Evolutionary conservation across 2,113 vertebrate species (phyloP).

Genomic region (Malaclemys terrapin): DNA sequence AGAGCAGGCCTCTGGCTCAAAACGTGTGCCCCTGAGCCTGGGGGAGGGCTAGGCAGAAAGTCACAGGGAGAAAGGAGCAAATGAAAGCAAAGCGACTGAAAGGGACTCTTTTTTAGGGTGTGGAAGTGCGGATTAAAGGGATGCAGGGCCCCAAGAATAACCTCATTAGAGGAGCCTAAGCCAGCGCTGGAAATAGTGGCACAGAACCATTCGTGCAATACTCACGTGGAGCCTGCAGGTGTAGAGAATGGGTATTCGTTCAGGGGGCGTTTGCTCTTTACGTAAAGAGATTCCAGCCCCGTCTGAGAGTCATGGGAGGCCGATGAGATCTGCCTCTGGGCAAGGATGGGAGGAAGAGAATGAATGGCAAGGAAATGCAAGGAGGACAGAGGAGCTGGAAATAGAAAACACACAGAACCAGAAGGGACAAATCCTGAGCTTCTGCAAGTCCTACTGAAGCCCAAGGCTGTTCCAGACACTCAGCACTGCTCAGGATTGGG

Average conservation of each 20-base stretch:
- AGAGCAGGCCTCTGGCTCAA: not conserved
- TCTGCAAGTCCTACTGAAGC: fast-evolving
- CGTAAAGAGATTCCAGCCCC: not conserved
- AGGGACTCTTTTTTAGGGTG: not conserved
- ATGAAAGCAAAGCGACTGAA: not conserved
- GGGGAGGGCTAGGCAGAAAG: not conserved
- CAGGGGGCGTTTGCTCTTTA: not conserved
- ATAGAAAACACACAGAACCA: not conserved
- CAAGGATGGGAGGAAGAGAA: not conserved
- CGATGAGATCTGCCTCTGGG: slow-evolving; percentile 1
- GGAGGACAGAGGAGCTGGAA: slow-evolving; percentile 23
- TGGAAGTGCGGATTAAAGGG: not conserved
- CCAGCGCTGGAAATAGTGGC: not conserved
- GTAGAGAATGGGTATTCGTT: not conserved
- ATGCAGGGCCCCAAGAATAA: not conserved
- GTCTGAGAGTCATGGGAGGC: slow-evolving; percentile 21
- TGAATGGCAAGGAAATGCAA: slow-evolving; percentile 40
- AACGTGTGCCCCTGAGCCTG: not conserved
- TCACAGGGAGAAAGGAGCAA: not conserved
- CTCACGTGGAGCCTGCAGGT: not conserved
- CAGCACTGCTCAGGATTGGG: not conserved
- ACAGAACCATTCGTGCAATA: not conserved
- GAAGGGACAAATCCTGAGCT: not conserved
- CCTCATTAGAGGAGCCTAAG: not conserved
- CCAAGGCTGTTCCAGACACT: fast-evolving